Evolutionary conservation across 2,797 vertebrate species (phyloP).

Genomic region (Silurus lanzhouensis): DNA sequence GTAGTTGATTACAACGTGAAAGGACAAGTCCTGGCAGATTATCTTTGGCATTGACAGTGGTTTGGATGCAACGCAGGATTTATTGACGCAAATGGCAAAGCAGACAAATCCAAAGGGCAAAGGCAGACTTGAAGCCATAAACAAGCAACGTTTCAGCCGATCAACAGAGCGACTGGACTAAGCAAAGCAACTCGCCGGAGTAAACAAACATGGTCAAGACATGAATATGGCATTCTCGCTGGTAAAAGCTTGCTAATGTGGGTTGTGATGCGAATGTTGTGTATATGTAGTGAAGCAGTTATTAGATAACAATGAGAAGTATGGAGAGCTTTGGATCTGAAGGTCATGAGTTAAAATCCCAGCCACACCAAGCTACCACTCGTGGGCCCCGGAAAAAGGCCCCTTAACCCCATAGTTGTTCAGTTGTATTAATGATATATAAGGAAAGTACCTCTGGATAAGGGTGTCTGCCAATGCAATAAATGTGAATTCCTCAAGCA

Average conservation of each 20-base stretch:
- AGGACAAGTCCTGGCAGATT: slow-evolving; percentile 18
- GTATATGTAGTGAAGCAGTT: background rate
- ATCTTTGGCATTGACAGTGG: background rate
- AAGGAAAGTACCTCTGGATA: too few relatives aligned
- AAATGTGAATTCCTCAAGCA: too few relatives aligned
- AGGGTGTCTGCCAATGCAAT: too few relatives aligned
- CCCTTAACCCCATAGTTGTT: too few relatives aligned
- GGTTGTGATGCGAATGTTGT: background rate
- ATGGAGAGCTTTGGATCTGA: too few relatives aligned
- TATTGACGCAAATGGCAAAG: slow-evolving; percentile 51
- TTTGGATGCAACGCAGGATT: slow-evolving; percentile 7
- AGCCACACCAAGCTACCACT: too few relatives aligned
- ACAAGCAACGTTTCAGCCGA: background rate
- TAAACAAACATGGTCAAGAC: background rate
- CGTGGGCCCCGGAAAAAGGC: too few relatives aligned
- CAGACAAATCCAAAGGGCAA: slow-evolving; percentile 29
- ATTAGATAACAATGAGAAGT: background rate
- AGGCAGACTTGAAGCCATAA: slow-evolving; percentile 4
- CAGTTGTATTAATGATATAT: too few relatives aligned
- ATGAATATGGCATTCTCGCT: background rate
- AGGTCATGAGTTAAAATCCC: too few relatives aligned
- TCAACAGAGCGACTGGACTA: slow-evolving; percentile 1
- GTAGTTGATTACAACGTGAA: background rate
- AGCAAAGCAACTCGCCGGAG: background rate
- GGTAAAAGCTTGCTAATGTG: background rate